Evolutionary conservation across 23 tunicate genomes (phyloP), one percentile per base, ranked within the genome.

Genomic region (Phallusia fumigata): DNA sequence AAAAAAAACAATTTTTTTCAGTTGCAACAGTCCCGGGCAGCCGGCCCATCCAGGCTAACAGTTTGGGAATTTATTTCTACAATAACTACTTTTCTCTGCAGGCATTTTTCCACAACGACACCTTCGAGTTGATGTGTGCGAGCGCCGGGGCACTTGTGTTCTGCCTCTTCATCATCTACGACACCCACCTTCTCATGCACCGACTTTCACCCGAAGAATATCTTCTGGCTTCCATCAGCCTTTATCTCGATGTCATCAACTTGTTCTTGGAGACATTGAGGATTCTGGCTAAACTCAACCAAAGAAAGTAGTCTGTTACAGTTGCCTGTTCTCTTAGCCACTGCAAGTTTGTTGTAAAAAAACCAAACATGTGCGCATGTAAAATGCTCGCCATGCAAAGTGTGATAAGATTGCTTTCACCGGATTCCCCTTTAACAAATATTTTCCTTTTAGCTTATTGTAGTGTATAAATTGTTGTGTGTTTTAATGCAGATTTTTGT

Each of bases 191-290:
- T 81, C 77, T 94, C 34, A 94, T 94, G 98, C 49, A 40, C 28
- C 78, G 91, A 6, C 84, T 89, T 32, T 89, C 94, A 32, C 94
- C 98, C 19, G 98, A 94, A 73, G 98, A 94, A 33, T 89, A 94
- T 80, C 79, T 94, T 33, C 31, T 94, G 24, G 98, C 98, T 0
- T 83, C 98, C 52, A 94, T 94, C 89, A 94, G 85, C 77, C 90
- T 94, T 64, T 94, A 94, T 74, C 98, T 94, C 30, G 98, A 94
- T 65, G 90, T 94, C 80, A 86, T 94, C 85, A 94, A 94, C 73
- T 90, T 94, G 31, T 94, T 94, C 84, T 85, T 94, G 69, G 94
- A 94, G 73, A 94, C 93, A 10, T 77, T 94, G 52, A 65, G 88
- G 10, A 89, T 89, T 52, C 88, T 94, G 32, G 53, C 84, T 76